Evolutionary conservation across 2,797 vertebrate species (phyloP).

Genomic region (Taeniopygia guttata): DNA sequence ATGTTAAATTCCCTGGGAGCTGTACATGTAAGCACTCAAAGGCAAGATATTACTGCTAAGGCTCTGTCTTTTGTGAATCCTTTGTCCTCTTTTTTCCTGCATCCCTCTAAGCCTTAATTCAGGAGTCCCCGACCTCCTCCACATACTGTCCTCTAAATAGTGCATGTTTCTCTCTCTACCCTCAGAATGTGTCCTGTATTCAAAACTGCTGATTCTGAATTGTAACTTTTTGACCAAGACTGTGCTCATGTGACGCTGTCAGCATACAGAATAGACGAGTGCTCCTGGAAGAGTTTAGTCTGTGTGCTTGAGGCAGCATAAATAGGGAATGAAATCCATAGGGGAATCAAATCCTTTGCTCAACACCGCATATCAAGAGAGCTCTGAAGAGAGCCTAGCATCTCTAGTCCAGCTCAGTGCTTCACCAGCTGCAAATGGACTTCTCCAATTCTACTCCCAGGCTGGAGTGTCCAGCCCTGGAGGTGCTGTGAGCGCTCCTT

Average conservation of each 20-base stretch:
- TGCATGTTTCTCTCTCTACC: neutral
- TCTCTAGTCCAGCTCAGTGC: neutral
- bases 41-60: neutral
- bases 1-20: neutral
- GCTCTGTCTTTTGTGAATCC: neutral
- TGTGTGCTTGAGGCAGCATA: neutral
- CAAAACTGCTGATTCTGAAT: neutral
- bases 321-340: neutral
- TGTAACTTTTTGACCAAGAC: neutral
- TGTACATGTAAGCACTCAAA: neutral
- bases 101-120: neutral
- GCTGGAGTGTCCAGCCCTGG: neutral
- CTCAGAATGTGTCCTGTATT: neutral
- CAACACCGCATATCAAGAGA: neutral
- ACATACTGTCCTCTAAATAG: neutral
- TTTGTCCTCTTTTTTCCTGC: neutral
- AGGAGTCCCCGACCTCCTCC: neutral
- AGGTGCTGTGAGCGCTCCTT: rapidly evolving
- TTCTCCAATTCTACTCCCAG: neutral
- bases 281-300: neutral
- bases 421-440: neutral
- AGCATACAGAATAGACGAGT: neutral
- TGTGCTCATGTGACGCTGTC: neutral
- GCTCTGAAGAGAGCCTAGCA: neutral
- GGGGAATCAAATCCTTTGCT: neutral